Conservation (phyloP, 2,113 vertebrate genomes). For the Neogobius melanostomus region DNA sequence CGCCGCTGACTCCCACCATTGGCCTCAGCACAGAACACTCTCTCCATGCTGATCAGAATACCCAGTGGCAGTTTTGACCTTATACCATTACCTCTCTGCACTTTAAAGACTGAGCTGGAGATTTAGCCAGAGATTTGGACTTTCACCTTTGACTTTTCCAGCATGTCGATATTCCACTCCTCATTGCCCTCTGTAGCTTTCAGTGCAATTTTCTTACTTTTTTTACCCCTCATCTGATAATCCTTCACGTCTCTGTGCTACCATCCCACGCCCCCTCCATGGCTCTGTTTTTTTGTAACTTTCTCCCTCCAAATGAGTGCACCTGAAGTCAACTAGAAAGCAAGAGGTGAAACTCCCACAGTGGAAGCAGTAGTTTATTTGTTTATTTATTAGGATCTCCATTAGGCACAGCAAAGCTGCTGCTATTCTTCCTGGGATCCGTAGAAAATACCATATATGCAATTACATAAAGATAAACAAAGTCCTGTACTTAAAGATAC, state of each 20-base stretch:
- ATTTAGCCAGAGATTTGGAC: slow-evolving; percentile 61
- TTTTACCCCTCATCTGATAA: slow-evolving; percentile 24
- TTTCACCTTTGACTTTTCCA: slow-evolving; percentile 64
- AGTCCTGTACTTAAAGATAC: too few species aligned
- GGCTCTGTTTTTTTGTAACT: slow-evolving; percentile 32
- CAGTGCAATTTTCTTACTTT: slow-evolving; percentile 37
- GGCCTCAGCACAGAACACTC: slow-evolving; percentile 30
- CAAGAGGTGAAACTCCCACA: slow-evolving; percentile 35
- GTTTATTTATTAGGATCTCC: too few species aligned
- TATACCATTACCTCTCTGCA: slow-evolving; percentile 43
- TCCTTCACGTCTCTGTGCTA: slow-evolving; percentile 24
- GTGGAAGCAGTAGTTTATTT: slow-evolving; percentile 15
- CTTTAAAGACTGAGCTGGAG: slow-evolving; percentile 41
- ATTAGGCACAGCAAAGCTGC: too few species aligned
- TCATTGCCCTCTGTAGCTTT: slow-evolving; percentile 67
- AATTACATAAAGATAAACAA: too few species aligned
- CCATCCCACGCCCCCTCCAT: background rate
- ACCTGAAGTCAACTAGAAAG: slow-evolving; percentile 74
- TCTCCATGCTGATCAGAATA: background rate
- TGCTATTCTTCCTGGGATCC: too few species aligned
- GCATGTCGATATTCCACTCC: slow-evolving; percentile 61
- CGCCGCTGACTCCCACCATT: slow-evolving; percentile 23
- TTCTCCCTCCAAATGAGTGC: slow-evolving; percentile 65
- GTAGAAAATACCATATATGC: too few species aligned
- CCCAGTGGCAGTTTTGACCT: slow-evolving; percentile 24